These are phyloP conservation scores for Lasioglossum lativentre DNA, from an alignment of 2,888 invertebrate species.

Conservation along the genomic window DNA sequence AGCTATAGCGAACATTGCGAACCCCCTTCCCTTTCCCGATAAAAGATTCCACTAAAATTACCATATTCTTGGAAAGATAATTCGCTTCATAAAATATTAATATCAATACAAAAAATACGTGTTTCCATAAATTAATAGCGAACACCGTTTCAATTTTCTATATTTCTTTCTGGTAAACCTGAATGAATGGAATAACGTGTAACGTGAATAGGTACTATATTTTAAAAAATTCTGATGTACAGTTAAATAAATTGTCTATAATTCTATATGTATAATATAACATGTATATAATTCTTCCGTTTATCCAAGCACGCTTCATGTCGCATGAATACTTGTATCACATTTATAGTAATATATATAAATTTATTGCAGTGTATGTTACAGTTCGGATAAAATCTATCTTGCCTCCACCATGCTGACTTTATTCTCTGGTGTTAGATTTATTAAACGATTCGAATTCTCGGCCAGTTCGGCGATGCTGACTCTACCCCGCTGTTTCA, in stretches of 20 bases:
- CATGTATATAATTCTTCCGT: not conserved
- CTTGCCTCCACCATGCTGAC: slow-evolving; percentile 32
- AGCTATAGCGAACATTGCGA: not conserved
- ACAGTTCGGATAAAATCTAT: slow-evolving; percentile 24
- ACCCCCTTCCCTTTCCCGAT: not conserved
- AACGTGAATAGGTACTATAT: slow-evolving; percentile 7
- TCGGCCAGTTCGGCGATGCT: slow-evolving; percentile 97
- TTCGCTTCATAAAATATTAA: not conserved
- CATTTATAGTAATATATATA: slow-evolving; percentile 18
- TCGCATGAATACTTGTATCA: slow-evolving; percentile 11
- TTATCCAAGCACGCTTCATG: not conserved
- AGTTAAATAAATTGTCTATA: slow-evolving; percentile 38
- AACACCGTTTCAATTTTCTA: not conserved
- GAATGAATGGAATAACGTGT: not conserved
- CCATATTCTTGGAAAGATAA: not conserved
- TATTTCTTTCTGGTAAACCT: not conserved
- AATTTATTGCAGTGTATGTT: slow-evolving; percentile 41
- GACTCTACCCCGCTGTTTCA: slow-evolving; percentile 96
- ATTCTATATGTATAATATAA: slow-evolving; percentile 13
- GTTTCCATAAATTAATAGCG: not conserved
- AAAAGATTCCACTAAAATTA: not conserved
- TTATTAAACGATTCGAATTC: slow-evolving; percentile 96
- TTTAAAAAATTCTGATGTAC: slow-evolving; percentile 23
- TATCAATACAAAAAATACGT: not conserved
- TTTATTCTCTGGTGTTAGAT: slow-evolving; percentile 87